Percentiles rank a stretch among this genome's conserved stretches.
Evolutionary conservation across 2,888 invertebrate species (phyloP).

Genomic region (Cerceris ruficornis): DNA sequence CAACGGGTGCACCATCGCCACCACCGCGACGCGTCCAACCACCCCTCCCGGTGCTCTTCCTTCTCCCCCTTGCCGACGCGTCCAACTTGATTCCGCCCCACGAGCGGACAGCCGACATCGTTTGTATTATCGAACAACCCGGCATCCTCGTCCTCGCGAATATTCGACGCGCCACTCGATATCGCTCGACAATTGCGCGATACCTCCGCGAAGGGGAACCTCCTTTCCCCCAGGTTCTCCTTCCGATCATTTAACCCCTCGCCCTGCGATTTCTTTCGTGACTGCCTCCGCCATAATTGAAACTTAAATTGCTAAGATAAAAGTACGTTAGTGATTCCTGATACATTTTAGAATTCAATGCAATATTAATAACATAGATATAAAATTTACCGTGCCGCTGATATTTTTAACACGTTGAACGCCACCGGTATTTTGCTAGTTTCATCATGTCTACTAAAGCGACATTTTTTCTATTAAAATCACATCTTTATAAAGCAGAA

Average conservation of each 20-base stretch:
- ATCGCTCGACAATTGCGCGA: conserved; percentile 59
- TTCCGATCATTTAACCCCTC: too few species aligned
- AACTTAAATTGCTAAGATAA: too few species aligned
- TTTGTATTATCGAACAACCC: conserved; percentile 67
- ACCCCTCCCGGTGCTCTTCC: conserved; percentile 20
- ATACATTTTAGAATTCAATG: too few species aligned
- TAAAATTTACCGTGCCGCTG: too few species aligned
- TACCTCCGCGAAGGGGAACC: conserved; percentile 13
- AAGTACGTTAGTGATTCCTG: too few species aligned
- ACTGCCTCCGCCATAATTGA: too few species aligned
- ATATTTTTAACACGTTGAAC: too few species aligned
- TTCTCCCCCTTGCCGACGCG: conserved; percentile 25
- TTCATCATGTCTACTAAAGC: too few species aligned
- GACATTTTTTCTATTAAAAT: too few species aligned
- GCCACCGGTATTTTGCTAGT: too few species aligned
- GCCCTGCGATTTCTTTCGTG: background rate
- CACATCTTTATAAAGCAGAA: too few species aligned
- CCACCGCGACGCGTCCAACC: conserved; percentile 35
- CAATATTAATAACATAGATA: too few species aligned
- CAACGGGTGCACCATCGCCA: conserved; percentile 63
- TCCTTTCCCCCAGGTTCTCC: background rate
- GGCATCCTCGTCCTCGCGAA: conserved; percentile 58
- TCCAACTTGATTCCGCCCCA: conserved; percentile 61
- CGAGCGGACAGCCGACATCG: conserved; percentile 64
- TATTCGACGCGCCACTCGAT: conserved; percentile 58